phyloP scores from a whole-genome alignment of 1,140 invertebrate species.

The Drosophila repleta region DNA sequence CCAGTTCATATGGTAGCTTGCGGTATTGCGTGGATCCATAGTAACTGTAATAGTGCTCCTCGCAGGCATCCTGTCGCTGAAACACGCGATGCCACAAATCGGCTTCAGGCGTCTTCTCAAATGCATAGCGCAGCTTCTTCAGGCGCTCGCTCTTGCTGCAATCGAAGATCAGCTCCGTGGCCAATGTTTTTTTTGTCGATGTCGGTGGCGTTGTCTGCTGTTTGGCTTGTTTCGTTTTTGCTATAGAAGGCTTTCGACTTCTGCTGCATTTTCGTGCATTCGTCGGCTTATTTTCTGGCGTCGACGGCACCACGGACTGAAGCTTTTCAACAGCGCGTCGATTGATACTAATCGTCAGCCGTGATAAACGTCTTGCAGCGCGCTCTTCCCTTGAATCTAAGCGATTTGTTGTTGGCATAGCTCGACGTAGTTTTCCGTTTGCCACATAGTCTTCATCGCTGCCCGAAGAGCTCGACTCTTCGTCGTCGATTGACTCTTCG shows the following conservation, averaged over 20 bases:
- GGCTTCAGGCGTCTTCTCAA: slow-evolving; percentile 88
- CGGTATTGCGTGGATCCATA: slow-evolving; percentile 85
- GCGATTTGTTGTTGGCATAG: slow-evolving; percentile 13
- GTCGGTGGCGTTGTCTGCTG: slow-evolving; percentile 17
- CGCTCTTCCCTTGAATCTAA: slow-evolving; percentile 56
- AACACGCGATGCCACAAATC: slow-evolving; percentile 92
- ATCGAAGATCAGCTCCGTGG: slow-evolving; percentile 57
- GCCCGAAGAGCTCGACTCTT: slow-evolving; percentile 55
- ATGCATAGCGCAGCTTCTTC: slow-evolving; percentile 89
- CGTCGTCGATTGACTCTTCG: slow-evolving; percentile 41
- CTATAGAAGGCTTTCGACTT: slow-evolving; percentile 4
- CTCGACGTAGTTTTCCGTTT: slow-evolving; percentile 20
- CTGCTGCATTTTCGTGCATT: slow-evolving; percentile 5
- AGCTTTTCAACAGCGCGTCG: slow-evolving; percentile 36
- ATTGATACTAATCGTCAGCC: slow-evolving; percentile 51
- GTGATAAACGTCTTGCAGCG: slow-evolving; percentile 48
- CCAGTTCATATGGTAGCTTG: slow-evolving; percentile 91
- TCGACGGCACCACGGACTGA: not conserved
- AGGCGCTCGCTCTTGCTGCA: slow-evolving; percentile 75
- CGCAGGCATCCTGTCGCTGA: slow-evolving; percentile 89
- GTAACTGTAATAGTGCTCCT: slow-evolving; percentile 85
- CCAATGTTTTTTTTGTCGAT: slow-evolving; percentile 19
- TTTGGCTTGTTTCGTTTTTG: slow-evolving; percentile 13
- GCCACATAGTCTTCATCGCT: slow-evolving; percentile 70
- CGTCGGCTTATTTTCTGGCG: slow-evolving; percentile 10